Conservation (phyloP, 1,140 invertebrate genomes). For the Microplitis mediator region DNA sequence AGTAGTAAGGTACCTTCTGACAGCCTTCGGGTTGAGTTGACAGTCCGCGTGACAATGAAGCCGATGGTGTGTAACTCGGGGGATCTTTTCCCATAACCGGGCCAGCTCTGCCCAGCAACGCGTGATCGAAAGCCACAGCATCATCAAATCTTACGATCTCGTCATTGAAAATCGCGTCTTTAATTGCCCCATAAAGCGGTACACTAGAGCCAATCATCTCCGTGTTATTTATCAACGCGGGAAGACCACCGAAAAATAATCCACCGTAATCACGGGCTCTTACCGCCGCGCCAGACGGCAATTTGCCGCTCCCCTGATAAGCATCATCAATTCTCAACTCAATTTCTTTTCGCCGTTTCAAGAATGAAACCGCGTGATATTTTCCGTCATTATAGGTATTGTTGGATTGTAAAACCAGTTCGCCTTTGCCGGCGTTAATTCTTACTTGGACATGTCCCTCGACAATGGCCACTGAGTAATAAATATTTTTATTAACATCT, state of each 20-base stretch:
- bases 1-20: slow-evolving; percentile 73
- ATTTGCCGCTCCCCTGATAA: slow-evolving; percentile 59
- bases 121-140: slow-evolving; percentile 71
- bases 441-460: slow-evolving; percentile 70
- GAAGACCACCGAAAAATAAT: slow-evolving; percentile 72
- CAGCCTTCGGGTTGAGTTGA: slow-evolving; percentile 62
- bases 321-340: slow-evolving; percentile 71
- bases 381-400: slow-evolving; percentile 70
- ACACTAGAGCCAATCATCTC: slow-evolving; percentile 63
- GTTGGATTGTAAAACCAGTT: slow-evolving; percentile 67
- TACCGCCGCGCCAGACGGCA: slow-evolving; percentile 61
- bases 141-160: slow-evolving; percentile 71
- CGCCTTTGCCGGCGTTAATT: slow-evolving; percentile 73
- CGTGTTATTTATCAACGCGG: slow-evolving; percentile 61
- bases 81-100: slow-evolving; percentile 66
- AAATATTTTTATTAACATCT: slow-evolving; percentile 63
- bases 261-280: slow-evolving; percentile 62
- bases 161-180: slow-evolving; percentile 81
- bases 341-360: slow-evolving; percentile 63
- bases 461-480: slow-evolving; percentile 71
- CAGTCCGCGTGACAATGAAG: slow-evolving; percentile 53
- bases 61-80: slow-evolving; percentile 46
- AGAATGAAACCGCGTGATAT: slow-evolving; percentile 67
- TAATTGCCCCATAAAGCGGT: slow-evolving; percentile 75
- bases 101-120: slow-evolving; percentile 72